Conservation (phyloP, 2,888 invertebrate genomes). For the Callimorpha dominula region DNA sequence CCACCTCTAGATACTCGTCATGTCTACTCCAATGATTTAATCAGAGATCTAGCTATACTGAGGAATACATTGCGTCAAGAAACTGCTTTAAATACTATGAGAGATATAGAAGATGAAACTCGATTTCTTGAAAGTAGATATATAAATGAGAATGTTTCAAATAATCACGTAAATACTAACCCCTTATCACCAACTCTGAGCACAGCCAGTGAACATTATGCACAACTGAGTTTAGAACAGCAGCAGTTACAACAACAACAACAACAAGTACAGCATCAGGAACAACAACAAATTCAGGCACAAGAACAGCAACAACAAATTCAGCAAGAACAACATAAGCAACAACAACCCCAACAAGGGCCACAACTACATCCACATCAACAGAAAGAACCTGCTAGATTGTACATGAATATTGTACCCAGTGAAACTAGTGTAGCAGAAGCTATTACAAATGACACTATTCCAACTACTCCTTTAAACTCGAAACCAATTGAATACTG, state of each 20-base stretch:
- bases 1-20: conserved; percentile 63
- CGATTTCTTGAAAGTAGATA: conserved; percentile 72
- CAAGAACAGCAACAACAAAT: conserved; percentile 60
- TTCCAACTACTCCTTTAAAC: conserved; percentile 73
- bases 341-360: conserved; percentile 13
- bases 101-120: conserved; percentile 79
- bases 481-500: conserved; percentile 79
- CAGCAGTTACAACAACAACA: conserved; percentile 47
- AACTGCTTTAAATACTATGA: conserved; percentile 71
- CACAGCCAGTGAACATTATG: conserved; percentile 81
- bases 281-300: not conserved
- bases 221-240: conserved; percentile 77
- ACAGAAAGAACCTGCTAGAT: conserved; percentile 60
- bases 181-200: conserved; percentile 79
- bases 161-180: conserved; percentile 42
- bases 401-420: conserved; percentile 80
- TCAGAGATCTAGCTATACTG: conserved; percentile 77
- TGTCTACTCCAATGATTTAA: conserved; percentile 80
- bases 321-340: conserved; percentile 13
- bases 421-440: conserved; percentile 64
- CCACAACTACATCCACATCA: conserved; percentile 2
- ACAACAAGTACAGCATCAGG: conserved; percentile 9
- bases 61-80: conserved; percentile 74
- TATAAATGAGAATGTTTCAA: conserved; percentile 63
- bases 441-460: conserved; percentile 61